Percentiles rank a stretch among this genome's conserved stretches.
Conservation (phyloP, 1,140 invertebrate species). For the Stegodyphus dumicola region DNA sequence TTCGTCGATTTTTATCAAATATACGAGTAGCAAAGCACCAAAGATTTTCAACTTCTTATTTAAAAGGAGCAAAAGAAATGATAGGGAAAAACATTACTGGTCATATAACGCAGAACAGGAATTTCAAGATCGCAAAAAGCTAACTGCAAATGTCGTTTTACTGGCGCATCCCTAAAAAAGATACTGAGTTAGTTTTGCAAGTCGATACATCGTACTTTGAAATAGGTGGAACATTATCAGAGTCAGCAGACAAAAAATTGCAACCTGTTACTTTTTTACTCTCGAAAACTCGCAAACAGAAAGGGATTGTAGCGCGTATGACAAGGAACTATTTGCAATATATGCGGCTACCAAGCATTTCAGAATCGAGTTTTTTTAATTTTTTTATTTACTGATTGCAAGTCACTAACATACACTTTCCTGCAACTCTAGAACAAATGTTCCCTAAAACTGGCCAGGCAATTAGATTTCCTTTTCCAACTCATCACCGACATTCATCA, state of each 20-base stretch:
- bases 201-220: no score
- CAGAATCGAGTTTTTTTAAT: slow-evolving; percentile 65
- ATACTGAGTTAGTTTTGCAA: no score
- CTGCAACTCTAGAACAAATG: slow-evolving; percentile 38
- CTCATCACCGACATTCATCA: slow-evolving; percentile 67
- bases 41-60: no score
- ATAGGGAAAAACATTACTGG: no score
- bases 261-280: slow-evolving; percentile 62
- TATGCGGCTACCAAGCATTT: slow-evolving; percentile 62
- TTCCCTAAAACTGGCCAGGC: slow-evolving; percentile 62
- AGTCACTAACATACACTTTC: slow-evolving; percentile 64
- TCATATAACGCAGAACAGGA: no score
- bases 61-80: no score
- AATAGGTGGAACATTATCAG: no score
- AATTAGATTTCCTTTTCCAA: slow-evolving; percentile 68
- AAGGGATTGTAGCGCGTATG: slow-evolving; percentile 15
- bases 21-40: no score
- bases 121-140: no score
- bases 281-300: slow-evolving; percentile 19
- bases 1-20: no score
- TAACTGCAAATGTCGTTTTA: no score
- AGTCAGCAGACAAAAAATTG: slow-evolving; percentile 11
- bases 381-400: slow-evolving; percentile 64
- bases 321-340: slow-evolving; percentile 25
- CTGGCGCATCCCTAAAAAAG: no score